Evolutionary conservation across 2,113 vertebrate genomes (phyloP), one percentile per base, ranked within the genome.

Genomic region (Lycaon pictus): DNA sequence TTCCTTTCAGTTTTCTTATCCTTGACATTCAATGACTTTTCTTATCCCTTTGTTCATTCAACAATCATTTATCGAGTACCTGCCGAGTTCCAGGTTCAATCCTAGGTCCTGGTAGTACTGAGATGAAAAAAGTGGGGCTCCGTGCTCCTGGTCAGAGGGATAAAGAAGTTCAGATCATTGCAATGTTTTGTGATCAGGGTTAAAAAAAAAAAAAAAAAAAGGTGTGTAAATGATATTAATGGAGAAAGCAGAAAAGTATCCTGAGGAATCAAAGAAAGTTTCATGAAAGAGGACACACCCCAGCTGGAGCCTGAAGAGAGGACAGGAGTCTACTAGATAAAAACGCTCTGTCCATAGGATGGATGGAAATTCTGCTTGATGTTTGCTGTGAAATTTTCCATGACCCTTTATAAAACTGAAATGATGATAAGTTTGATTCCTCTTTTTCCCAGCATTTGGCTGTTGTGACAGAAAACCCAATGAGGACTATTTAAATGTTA

Each of bases 1-100:
- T 96, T 76, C 53, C 48, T 86, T 92, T 89, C 69, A 20, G 4
- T 71, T 94, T 92, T 93, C 53, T 55, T 80, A 35, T 71, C 79
- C 63, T 92, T 27, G 53, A 81, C 77, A 17, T 67, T 96, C 83
- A 81, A 0, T 80, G 91, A 65, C 32, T 94, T 95, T 94, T 71
- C 89, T 82, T 55, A 53, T 51, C 55, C 25, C 80, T 89, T 37
- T 62, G 15, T 90, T 89, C 89, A 90, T 43, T 87, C 35, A n/a
- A 3, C 29, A 89, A 0, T 76, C 53, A 77, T 67, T 56, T 93
- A 20, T 35, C 10, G 17, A 94, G 43, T n/a, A 17, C 43, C 53
- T 60, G 6, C 62, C 32, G 69, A 80, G 69, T 48, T 88, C 76
- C 23, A 67, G 82, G 37, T 37, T 87, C 2, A 22, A 7, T 74